Conservation (phyloP, 2,888 invertebrate species). For the Phragmatobia fuliginosa region DNA sequence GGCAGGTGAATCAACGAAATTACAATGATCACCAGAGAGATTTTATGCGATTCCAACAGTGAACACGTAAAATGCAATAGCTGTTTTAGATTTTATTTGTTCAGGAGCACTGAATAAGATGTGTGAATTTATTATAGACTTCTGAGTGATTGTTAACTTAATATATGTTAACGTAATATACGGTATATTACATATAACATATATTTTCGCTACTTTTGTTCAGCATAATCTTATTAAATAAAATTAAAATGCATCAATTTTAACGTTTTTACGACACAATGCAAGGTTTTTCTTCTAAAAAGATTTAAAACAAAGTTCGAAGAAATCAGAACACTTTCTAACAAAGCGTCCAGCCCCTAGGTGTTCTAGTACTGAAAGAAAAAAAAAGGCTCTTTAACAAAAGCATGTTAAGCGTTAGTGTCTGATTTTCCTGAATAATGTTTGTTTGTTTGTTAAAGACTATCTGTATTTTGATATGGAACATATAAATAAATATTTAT, state of each 20-base stretch:
- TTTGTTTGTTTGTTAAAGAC: neutral
- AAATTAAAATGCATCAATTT: too few species aligned
- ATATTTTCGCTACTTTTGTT: neutral
- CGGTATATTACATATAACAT: too few species aligned
- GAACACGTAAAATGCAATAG: slow-evolving; percentile 3
- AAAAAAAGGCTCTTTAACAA: neutral
- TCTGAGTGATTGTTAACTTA: neutral
- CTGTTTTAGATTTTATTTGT: slow-evolving; percentile 7
- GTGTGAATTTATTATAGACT: neutral
- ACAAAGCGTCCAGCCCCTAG: neutral
- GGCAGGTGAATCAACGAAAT: too few species aligned
- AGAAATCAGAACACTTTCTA: neutral
- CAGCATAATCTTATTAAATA: too few species aligned
- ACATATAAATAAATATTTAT: neutral
- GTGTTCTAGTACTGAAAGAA: neutral
- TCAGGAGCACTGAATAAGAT: slow-evolving; percentile 4
- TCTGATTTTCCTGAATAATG: neutral
- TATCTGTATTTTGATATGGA: neutral
- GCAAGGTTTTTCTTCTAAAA: neutral
- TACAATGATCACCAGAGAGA: slow-evolving; percentile 23
- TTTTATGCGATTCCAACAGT: slow-evolving; percentile 27
- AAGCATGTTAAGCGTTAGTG: neutral
- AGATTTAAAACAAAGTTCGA: neutral
- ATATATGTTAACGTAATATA: too few species aligned
- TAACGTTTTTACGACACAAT: neutral